A percentile compares a stretch with the other conserved stretches of the same genome.
Conservation (phyloP, 2,888 invertebrate genomes). For the Conomelus anceps region DNA sequence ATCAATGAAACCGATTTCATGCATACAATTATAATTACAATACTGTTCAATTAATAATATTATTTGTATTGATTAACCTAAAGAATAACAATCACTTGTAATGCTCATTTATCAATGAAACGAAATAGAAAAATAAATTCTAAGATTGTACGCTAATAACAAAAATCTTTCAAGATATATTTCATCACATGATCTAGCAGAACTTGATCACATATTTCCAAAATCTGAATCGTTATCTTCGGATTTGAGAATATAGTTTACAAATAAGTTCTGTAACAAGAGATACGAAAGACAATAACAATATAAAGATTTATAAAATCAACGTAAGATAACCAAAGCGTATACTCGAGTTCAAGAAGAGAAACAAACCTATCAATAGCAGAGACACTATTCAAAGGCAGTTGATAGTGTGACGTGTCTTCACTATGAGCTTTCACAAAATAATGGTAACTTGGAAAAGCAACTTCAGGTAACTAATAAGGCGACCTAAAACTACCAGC, state of each 20-base stretch:
- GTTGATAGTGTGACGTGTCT: background rate
- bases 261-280: background rate
- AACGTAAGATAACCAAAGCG: background rate
- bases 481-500: background rate
- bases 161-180: background rate
- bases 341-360: background rate
- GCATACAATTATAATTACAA: background rate
- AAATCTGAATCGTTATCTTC: background rate
- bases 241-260: background rate
- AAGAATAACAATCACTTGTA: background rate
- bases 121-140: background rate
- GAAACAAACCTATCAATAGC: background rate
- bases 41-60: background rate
- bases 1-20: background rate
- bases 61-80: background rate
- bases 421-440: background rate
- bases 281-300: background rate
- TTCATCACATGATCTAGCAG: background rate
- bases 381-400: background rate
- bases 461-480: background rate
- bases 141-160: background rate
- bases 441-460: background rate
- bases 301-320: background rate
- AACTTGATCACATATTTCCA: background rate
- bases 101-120: background rate